Percentiles rank a stretch among this genome's conserved stretches.
Conservation (phyloP, 2,113 vertebrate genomes). For the Dasyurus viverrinus region DNA sequence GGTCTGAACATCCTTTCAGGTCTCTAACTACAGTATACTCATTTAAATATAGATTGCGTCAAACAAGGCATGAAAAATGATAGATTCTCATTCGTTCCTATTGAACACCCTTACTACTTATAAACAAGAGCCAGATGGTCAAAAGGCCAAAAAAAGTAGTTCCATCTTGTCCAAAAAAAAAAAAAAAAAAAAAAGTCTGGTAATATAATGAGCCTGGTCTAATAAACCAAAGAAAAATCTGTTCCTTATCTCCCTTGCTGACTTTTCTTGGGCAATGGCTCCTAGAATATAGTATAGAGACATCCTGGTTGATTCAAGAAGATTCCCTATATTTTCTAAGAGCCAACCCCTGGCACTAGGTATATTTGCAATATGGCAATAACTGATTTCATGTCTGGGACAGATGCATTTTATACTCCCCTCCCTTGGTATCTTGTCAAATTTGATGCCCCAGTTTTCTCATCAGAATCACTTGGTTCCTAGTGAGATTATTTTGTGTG, state of each 20-base stretch:
- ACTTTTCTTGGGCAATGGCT: not conserved
- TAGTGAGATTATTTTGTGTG: not conserved
- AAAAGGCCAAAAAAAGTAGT: not conserved
- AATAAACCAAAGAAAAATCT: not conserved
- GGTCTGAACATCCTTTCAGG: not conserved
- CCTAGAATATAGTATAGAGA: not conserved
- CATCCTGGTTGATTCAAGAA: not conserved
- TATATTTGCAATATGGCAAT: not conserved
- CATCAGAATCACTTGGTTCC: not conserved
- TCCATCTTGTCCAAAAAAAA: not conserved
- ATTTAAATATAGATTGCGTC: not conserved
- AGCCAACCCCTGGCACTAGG: not conserved
- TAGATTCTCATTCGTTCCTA: not conserved
- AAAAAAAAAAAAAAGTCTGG: not conserved
- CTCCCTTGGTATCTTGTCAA: not conserved
- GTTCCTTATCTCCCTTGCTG: not conserved
- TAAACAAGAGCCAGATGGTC: not conserved
- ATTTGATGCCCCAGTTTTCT: not conserved
- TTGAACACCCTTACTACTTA: not conserved
- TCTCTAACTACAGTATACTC: not conserved
- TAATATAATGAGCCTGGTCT: not conserved
- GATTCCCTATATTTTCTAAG: not conserved
- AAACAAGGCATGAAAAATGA: not conserved
- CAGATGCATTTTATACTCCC: not conserved
- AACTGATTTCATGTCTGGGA: not conserved